Percentiles rank a stretch among this genome's conserved stretches.
Conservation (phyloP, 2,888 invertebrate genomes). For the Brenthis ino region DNA sequence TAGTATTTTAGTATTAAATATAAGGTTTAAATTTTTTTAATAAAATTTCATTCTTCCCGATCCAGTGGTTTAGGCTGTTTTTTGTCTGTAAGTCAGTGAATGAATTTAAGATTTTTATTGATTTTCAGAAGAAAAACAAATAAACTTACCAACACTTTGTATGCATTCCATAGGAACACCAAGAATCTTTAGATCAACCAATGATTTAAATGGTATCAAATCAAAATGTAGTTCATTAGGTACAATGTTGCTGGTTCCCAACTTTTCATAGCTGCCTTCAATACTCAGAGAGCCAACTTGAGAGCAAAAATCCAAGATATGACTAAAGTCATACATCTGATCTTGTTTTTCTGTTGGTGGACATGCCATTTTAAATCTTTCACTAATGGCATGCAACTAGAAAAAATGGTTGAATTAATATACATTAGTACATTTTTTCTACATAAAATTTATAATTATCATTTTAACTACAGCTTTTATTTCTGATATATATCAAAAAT, state of each 20-base stretch:
- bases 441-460: too few species aligned
- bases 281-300: conserved; percentile 87
- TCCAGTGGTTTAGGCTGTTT: not conserved
- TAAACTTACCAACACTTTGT: conserved; percentile 80
- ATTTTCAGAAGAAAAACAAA: not conserved
- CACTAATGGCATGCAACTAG: conserved; percentile 94
- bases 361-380: conserved; percentile 92
- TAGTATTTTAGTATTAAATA: too few species aligned
- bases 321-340: conserved; percentile 93
- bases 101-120: not conserved
- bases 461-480: too few species aligned
- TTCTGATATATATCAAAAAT: too few species aligned
- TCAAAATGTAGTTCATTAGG: conserved; percentile 91
- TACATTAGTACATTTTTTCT: too few species aligned
- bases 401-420: conserved; percentile 48
- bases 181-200: conserved; percentile 87
- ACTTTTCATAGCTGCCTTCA: conserved; percentile 84
- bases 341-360: conserved; percentile 90
- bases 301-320: conserved; percentile 93
- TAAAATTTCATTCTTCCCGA: too few species aligned
- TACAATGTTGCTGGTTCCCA: conserved; percentile 92
- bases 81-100: not conserved
- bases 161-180: conserved; percentile 87
- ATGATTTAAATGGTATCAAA: conserved; percentile 90
- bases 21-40: too few species aligned